Evolutionary conservation across 2,113 vertebrate species (phyloP), one percentile per base, ranked within the genome.

Genomic region (Brienomyrus longianalis): DNA sequence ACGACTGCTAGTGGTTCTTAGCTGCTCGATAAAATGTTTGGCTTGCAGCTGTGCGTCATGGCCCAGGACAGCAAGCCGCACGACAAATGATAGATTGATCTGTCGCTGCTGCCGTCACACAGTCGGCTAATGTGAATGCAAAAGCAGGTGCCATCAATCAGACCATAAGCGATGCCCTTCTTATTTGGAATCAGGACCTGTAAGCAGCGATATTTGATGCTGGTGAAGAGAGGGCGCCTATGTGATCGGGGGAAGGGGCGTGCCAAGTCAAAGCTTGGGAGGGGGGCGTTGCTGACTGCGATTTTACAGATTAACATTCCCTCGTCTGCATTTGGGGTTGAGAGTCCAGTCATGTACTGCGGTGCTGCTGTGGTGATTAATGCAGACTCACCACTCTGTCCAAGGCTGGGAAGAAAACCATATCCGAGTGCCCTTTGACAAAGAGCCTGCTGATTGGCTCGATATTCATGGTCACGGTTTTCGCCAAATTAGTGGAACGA

Each of bases 11-110:
- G 74, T 6, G 13, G 31, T 17, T 23, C 90, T 90, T 83, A 5
- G 88, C 43, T 43, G 52, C 10, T 77, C 93, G 92, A 94, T 93
- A 94, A 94, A 96, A 93, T 94, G 94, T 94, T 95, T 92, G 94
- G 93, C 93, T 92, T 94, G 94, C 93, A 94, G 91, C 93, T 94
- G 93, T 87, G 92, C 80, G 80, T 94, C 93, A 95, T 94, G 93
- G 93, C 91, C 91, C 87, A 3, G 93, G 95, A 95, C 95, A 94
- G 93, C 92, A 94, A 93, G 90, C 92, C 91, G 91, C 31, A 39
- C 45, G 91, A 94, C 95, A 94, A 96, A 96, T 95, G 95, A 96
- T 96, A 93, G 95, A 95, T 95, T 94, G 94, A 96, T 96, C 95
- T 96, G 94, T 94, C 93, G 93, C 54, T 66, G 92, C 92, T 94